Base-by-base conservation (phyloP, 1,140 invertebrate genomes). In the Eubasilissa regina region DNA sequence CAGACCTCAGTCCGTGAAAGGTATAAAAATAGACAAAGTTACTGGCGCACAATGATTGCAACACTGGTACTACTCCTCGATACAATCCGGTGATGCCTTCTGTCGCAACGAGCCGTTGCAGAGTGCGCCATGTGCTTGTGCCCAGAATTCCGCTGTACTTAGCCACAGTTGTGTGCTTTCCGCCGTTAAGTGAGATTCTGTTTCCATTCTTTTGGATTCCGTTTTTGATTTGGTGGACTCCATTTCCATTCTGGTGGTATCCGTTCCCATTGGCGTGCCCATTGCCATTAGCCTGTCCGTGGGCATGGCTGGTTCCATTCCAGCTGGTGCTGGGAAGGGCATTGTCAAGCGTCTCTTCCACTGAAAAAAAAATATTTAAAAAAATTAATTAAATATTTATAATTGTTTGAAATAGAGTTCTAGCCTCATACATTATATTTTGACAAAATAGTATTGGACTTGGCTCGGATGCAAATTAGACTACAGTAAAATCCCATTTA, bases 21-120 rank as follows among this genome's bases (percentile, higher is more conserved):
- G 95, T 92, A 86, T 97, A 98, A 84, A 97, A 97, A 87, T 97
- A 97, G 13, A 98, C 94, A 89, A 97, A 97, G 87, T 97, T 97
- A 62, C 96, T 97, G 64, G 93, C 93, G 84, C 94, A 97, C 0
- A 97, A 86, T 79, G 94, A 95, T 82, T 95, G 92, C 6, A 98
- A 87, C 13, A 97, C 95, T 9, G 96, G 96, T 13, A 93, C 88
- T 15, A 97, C 89, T 1, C 96, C 96, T 84, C 94, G 89, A 86
- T 97, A 98, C 10, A 97, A 85, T 0, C 92, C 91, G 43, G 87
- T 86, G 62, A 95, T 84, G 85, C 96, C 95, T 88, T 95, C 94
- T 78, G 92, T 91, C 80, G 89, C 86, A 1, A 93, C 83, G 12
- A 95, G 88, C 68, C 95, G 91, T 81, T 87, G 85, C 35, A 95